Percentiles rank a stretch among this genome's conserved stretches.
These are phyloP conservation scores for Eumacrocentrus americanus DNA, from an alignment of 2,888 invertebrate genomes.

Conservation along the genomic window DNA sequence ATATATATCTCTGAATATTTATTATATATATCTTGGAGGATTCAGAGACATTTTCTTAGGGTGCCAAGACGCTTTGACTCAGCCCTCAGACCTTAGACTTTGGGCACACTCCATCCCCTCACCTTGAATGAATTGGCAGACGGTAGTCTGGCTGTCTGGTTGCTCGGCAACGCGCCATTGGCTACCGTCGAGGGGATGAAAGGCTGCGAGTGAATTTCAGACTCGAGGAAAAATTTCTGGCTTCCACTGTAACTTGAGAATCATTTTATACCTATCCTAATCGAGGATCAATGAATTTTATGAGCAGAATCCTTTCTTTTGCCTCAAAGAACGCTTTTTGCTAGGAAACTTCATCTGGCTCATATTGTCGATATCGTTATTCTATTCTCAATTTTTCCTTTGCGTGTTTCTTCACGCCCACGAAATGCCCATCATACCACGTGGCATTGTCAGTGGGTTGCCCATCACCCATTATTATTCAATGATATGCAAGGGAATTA, in stretches of 20 bases:
- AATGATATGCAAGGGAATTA: constrained; percentile 7
- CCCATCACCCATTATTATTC: constrained; percentile 18
- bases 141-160: constrained; percentile 55
- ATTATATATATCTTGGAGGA: constrained; percentile 4
- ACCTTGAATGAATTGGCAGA: constrained; percentile 48
- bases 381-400: too few relatives aligned
- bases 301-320: too few relatives aligned
- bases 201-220: constrained; percentile 34
- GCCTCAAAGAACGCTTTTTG: too few relatives aligned
- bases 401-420: constrained; percentile 9
- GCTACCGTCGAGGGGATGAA: constrained; percentile 44
- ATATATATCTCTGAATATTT: constrained; percentile 11
- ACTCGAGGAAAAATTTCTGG: not conserved
- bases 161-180: constrained; percentile 55
- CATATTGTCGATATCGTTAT: too few relatives aligned
- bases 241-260: not conserved
- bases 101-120: constrained; percentile 25
- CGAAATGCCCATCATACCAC: constrained; percentile 7
- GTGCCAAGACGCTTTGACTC: constrained; percentile 22
- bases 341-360: too few relatives aligned
- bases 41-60: constrained; percentile 6
- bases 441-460: constrained; percentile 8
- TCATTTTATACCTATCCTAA: too few relatives aligned
- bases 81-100: constrained; percentile 9
- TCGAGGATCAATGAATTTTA: too few relatives aligned